Base-by-base conservation (phyloP, 2,797 vertebrate species). In the Mus minutoides region DNA sequence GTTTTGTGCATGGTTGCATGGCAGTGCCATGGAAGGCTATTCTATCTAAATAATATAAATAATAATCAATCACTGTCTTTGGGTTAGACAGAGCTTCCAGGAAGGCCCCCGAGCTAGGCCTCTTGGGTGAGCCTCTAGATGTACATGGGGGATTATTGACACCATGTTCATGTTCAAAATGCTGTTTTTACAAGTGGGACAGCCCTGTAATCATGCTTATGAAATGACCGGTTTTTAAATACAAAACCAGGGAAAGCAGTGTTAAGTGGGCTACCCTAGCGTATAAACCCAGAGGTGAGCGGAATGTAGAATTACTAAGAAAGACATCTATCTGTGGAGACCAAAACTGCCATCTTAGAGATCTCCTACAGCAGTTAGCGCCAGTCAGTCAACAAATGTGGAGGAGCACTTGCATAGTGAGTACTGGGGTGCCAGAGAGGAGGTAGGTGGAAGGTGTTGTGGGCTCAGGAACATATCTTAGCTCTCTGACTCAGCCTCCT, bases 381-480 rank as follows among this genome's bases (percentile, higher is more conserved):
- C 19, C 64, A 0, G 6, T 60, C 67, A 13, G 6, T 43, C 49
- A 17, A 76, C 62, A 95, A 46, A 40, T 4, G 0, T 67, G 8
- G 21, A 64, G 67, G 24, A 46, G 21, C 2, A 3, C 75, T 40
- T 54, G 56, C 75, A 22, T 14, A 1, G 58, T 64, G 9, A 0
- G 40, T 26, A 60, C 4, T 40, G 14, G 29, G 5, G 2, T 2
- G 5, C 62, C 1, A 11, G 40, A 1, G 4, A 46, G 52, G 26
- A 11, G 12, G 56, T 60, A 19, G 52, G 4, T 6, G 22, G 84
- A 26, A 52, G 49, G n/a, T 17, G n/a, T 77, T n/a, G 43, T 29
- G 10, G 69, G 34, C 10, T 60, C 1, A 0, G 31, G 58, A 24
- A 31, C 79, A 52, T 2, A 43, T 52, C 92, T 92, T 37, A 9